A percentile compares a stretch with the other conserved stretches of the same genome.
phyloP scores from a whole-genome alignment of 2,113 vertebrate species.

The Galemys pyrenaicus region DNA sequence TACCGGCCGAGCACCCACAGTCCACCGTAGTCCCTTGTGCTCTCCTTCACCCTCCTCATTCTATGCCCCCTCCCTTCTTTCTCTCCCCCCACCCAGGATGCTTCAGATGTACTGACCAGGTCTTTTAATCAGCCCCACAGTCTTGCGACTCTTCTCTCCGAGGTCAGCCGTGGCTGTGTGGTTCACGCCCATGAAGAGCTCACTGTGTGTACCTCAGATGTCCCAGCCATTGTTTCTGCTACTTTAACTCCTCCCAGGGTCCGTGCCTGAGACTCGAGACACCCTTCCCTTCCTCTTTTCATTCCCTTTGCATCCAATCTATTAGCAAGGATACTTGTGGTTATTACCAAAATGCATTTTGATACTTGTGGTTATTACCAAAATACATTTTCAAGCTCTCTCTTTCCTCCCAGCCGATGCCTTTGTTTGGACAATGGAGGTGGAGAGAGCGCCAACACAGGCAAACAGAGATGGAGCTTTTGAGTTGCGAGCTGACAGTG shows the following conservation, averaged over 20 bases:
- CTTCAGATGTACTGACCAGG: not conserved
- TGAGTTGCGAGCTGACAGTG: not conserved
- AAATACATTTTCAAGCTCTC: not conserved
- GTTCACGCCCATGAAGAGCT: not conserved
- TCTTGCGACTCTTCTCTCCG: not conserved
- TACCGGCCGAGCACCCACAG: too few species aligned
- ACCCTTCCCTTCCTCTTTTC: not conserved
- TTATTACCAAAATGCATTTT: not conserved
- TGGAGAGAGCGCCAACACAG: not conserved
- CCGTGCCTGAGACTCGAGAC: not conserved
- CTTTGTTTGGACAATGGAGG: not conserved
- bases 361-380: not conserved
- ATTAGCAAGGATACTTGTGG: not conserved
- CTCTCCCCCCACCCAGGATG: not conserved
- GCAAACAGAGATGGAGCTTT: not conserved
- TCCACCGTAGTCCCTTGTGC: too few species aligned
- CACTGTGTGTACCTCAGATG: not conserved
- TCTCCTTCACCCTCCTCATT: too few species aligned
- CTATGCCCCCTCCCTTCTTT: too few species aligned
- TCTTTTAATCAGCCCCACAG: not conserved
- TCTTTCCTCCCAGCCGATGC: not conserved
- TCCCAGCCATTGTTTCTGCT: not conserved
- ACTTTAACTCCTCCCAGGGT: not conserved
- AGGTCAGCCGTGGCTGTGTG: not conserved
- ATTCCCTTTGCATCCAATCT: not conserved